Evolutionary conservation across 2,888 invertebrate genomes (phyloP), one percentile per base, ranked within the genome.

Genomic region (Nymphalis polychloros): DNA sequence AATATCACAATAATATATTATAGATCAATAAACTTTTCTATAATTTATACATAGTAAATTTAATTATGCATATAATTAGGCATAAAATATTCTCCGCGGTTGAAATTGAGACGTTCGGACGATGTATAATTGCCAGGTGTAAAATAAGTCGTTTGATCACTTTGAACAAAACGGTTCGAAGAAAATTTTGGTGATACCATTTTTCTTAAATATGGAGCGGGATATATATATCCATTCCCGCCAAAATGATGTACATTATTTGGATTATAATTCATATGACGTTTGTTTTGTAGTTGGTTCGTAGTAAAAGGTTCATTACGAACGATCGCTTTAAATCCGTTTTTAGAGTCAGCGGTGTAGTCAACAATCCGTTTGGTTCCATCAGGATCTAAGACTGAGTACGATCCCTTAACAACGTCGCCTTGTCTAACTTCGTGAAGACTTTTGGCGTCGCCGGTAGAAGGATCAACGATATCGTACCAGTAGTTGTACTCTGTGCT

Each of bases 311-410:
- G 91, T 70, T 93, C 93, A 69, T 87, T 89, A 50, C 86, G 85
- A 1, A 94, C 81, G 1, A 92, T 85, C 27, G 94, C 94, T 77
- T 92, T 90, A 82, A 93, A 94, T 16, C 94, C 94, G 64, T 90
- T 85, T 69, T 86, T 80, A 0, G 93, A 84, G 68, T 93, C 94
- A n/a, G 92, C 90, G 0, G 87, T 89, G 75, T 93, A 93, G 64
- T 91, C 85, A 1, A 93, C 93, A 1, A 85, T 90, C 1, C 93
- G 83, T 68, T 87, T 89, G 0, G 83, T 87, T 1, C 93, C 92
- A 68, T 93, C 93, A 13, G 92, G 87, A 46, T 92, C 91, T n/a
- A 91, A 72, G 2, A 92, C 83, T 0, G 89, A 83, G 72, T 93
- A 93, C 0, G 88, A 85, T 27, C 93, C 93, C 8, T 79, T 85